Percentiles rank a stretch among this genome's conserved stretches.
Evolutionary conservation across 2,888 invertebrate species (phyloP).

Genomic region (Drosophila ustulata): DNA sequence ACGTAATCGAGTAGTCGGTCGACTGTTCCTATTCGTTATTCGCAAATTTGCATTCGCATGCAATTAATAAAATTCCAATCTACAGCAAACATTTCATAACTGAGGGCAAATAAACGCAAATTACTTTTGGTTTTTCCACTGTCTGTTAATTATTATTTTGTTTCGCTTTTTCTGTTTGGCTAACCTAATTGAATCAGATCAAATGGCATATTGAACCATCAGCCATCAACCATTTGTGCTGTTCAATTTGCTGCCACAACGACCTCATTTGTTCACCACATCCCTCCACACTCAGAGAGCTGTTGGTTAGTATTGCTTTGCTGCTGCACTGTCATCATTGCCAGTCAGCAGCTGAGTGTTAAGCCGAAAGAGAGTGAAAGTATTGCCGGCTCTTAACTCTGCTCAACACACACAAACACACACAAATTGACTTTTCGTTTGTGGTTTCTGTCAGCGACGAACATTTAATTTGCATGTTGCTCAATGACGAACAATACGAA

Average conservation of each 20-base stretch:
- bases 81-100: slow-evolving; percentile 44
- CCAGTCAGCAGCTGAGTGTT: slow-evolving; percentile 13
- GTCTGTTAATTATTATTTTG: slow-evolving; percentile 26
- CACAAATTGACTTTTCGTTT: slow-evolving; percentile 17
- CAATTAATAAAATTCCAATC: slow-evolving; percentile 45
- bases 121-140: slow-evolving; percentile 34
- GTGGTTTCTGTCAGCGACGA: slow-evolving; percentile 28
- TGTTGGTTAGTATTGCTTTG: neutral
- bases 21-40: neutral
- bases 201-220: slow-evolving; percentile 47
- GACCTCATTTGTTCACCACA: slow-evolving; percentile 11
- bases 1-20: neutral
- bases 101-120: slow-evolving; percentile 35
- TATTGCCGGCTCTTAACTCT: slow-evolving; percentile 63
- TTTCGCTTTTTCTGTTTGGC: slow-evolving; percentile 18
- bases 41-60: slow-evolving; percentile 6
- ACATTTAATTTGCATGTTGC: slow-evolving; percentile 59
- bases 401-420: neutral
- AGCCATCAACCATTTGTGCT: slow-evolving; percentile 41
- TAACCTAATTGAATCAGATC: slow-evolving; percentile 41
- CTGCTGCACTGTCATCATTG: slow-evolving; percentile 28
- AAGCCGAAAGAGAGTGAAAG: slow-evolving; percentile 65
- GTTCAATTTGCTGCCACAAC: slow-evolving; percentile 33
- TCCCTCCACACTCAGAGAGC: slow-evolving; percentile 16
- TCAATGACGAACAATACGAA: slow-evolving; percentile 48